Conservation (phyloP, 1,140 invertebrate species). For the Lepidotrigona ventralis region DNA sequence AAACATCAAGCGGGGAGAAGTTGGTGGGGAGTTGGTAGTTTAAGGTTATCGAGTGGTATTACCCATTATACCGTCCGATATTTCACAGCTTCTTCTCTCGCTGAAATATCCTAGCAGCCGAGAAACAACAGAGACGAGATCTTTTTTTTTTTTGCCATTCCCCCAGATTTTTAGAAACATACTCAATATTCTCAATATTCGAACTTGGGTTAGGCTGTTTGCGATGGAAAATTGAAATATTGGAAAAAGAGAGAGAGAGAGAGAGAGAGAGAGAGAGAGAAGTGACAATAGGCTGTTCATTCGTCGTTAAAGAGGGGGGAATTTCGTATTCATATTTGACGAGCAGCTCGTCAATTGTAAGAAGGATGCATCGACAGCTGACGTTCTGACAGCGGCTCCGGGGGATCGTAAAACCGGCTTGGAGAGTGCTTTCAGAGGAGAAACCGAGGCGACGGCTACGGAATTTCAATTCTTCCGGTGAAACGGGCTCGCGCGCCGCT, state of each 20-base stretch:
- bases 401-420: conserved; percentile 2
- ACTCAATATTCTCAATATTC: no score
- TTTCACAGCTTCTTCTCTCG: not conserved
- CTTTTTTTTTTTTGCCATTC: no score
- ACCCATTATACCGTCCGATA: not conserved
- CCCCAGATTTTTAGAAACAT: no score
- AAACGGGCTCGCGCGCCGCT: not conserved
- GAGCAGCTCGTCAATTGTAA: not conserved
- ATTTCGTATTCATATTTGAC: not conserved
- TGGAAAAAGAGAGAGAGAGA: no score
- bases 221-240: no score
- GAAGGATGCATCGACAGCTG: not conserved
- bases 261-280: no score
- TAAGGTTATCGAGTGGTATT: not conserved
- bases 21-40: not conserved
- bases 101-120: no score
- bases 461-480: conserved; percentile 23
- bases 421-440: not conserved
- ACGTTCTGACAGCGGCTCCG: not conserved
- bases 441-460: not conserved
- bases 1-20: conserved; percentile 2
- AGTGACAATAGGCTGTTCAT: not conserved
- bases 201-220: no score
- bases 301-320: not conserved
- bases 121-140: no score